phyloP scores from a whole-genome alignment of 2,797 vertebrate species.

The Percopsis omiscomaycus region DNA sequence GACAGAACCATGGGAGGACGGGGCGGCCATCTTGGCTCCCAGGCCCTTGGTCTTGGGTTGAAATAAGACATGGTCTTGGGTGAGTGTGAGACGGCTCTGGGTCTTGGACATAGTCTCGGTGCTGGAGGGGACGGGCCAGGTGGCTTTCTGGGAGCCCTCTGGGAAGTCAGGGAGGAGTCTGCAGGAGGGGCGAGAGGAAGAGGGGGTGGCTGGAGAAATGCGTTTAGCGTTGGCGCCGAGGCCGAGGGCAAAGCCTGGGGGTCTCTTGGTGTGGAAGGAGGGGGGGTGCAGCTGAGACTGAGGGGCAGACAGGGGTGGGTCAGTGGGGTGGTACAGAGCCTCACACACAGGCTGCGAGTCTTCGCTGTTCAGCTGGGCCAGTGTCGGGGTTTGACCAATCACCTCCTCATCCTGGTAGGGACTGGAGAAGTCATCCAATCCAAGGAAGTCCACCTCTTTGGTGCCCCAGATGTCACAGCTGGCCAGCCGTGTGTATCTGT shows the following conservation, averaged over 20 bases:
- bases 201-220: constrained; percentile 58
- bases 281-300: constrained; percentile 74
- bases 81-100: constrained; percentile 68
- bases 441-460: constrained; percentile 98
- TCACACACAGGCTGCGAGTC: constrained; percentile 96
- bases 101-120: constrained; percentile 90
- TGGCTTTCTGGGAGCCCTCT: constrained; percentile 89
- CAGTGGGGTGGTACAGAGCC: constrained; percentile 86
- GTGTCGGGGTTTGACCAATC: constrained; percentile 91
- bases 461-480: constrained; percentile 99
- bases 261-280: constrained; percentile 64
- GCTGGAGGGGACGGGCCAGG: constrained; percentile 86
- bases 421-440: constrained; percentile 96
- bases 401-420: constrained; percentile 98
- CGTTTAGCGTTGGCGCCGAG: constrained; percentile 61
- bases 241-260: constrained; percentile 54
- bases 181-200: constrained; percentile 58
- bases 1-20: constrained; percentile 82
- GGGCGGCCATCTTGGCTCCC: constrained; percentile 78
- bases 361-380: constrained; percentile 98
- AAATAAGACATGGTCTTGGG: constrained; percentile 47
- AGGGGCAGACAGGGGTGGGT: constrained; percentile 69
- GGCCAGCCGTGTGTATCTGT: constrained; percentile 90
- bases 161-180: constrained; percentile 78
- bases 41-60: constrained; percentile 47